Evolutionary conservation across 2,113 vertebrate genomes (phyloP).

Genomic region (Poeciliopsis prolifica): DNA sequence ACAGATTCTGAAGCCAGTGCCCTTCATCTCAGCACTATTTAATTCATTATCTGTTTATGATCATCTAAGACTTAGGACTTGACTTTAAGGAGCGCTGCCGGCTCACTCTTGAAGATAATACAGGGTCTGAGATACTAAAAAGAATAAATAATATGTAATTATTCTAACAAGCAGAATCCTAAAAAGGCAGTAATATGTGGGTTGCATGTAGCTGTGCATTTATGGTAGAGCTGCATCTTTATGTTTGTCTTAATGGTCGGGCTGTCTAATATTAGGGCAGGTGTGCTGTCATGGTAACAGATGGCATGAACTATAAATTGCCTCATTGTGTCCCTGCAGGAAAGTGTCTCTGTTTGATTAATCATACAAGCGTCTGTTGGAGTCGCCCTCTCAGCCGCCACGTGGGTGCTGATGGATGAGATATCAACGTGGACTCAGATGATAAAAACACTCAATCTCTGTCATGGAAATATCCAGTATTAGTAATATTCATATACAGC

Average conservation of each 20-base stretch:
- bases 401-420: constrained; percentile 45
- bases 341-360: constrained; percentile 66
- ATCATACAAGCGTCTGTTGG: constrained; percentile 59
- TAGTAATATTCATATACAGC: constrained; percentile 9
- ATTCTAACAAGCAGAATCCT: constrained; percentile 2
- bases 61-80: constrained; percentile 23
- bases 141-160: constrained; percentile 3
- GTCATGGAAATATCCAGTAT: constrained; percentile 5
- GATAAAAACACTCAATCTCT: constrained; percentile 32
- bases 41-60: constrained; percentile 35
- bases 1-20: constrained; percentile 6
- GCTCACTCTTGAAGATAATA: constrained; percentile 7
- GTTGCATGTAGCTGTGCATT: background rate
- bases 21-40: constrained; percentile 22
- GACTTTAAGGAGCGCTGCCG: constrained; percentile 29
- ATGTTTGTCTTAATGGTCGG: constrained; percentile 20
- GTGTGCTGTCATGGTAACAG: constrained; percentile 71
- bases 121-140: background rate
- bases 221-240: constrained; percentile 4
- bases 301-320: constrained; percentile 72
- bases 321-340: constrained; percentile 62
- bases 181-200: background rate
- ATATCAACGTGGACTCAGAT: constrained; percentile 25
- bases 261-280: constrained; percentile 44
- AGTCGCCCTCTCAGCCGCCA: constrained; percentile 50